These are phyloP conservation scores for Pangasius krempfi DNA, from an alignment of 2,797 vertebrate genomes.

Conservation along the genomic window DNA sequence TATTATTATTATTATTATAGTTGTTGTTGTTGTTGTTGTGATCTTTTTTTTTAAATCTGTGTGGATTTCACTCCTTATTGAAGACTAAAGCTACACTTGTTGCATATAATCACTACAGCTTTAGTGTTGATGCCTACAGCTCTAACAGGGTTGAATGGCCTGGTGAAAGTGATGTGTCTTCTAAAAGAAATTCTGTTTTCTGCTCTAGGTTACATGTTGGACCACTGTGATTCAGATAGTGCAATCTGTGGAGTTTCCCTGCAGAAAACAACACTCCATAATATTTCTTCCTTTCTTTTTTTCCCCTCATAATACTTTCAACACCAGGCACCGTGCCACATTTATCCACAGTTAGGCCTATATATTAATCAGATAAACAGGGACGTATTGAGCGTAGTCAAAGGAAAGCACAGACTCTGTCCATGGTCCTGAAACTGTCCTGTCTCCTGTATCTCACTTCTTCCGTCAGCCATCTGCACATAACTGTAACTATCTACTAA, in stretches of 20 bases:
- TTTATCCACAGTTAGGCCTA: background rate
- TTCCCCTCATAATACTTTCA: background rate
- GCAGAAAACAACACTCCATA: background rate
- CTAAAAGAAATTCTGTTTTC: background rate
- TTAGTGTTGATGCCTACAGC: background rate
- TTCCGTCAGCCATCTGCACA: background rate
- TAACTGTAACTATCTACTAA: background rate
- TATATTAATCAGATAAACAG: background rate
- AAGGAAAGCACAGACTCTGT: slow-evolving; percentile 57
- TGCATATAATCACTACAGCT: background rate
- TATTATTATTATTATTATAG: background rate
- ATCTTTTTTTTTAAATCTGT: background rate
- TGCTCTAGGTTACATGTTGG: background rate
- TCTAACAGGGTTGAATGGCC: background rate
- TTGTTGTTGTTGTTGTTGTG: background rate
- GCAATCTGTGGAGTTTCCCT: slow-evolving; percentile 2
- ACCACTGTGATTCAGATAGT: background rate
- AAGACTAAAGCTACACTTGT: background rate
- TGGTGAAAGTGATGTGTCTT: background rate
- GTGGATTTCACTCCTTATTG: background rate
- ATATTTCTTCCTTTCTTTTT: background rate
- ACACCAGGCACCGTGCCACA: background rate
- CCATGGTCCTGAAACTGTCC: slow-evolving; percentile 71
- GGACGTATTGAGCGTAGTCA: background rate
- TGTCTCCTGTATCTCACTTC: background rate